Evolutionary conservation across 2,113 vertebrate species (phyloP), one percentile per base, ranked within the genome.

Genomic region (Aspidoscelis tigris): DNA sequence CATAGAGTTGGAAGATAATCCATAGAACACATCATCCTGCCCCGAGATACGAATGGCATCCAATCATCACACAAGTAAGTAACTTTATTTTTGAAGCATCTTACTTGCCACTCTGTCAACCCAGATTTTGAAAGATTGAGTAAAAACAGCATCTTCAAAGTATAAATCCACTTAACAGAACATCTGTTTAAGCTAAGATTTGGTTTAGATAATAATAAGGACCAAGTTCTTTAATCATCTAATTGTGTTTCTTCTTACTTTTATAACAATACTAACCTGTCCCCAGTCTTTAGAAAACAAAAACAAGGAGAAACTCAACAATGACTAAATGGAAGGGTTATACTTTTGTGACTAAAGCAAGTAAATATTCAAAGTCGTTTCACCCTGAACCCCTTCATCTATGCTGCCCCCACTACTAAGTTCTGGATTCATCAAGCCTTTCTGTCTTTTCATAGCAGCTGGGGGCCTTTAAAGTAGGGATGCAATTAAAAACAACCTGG

Each of bases 401-500:
- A 6, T 41, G 26, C 5, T 61, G 12, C 12, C 58, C 12, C 12
- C 26, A 68, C 74, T 26, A 18, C 58, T 44, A 14, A 26, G 18
- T 58, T 43, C 33, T 14, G 16, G 69, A 64, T 10, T 43, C n/a
- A 76, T 76, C n/a, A 76, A 33, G 33, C 39, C 20, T 6, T 69
- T 68, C 24, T 10, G 33, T 69, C 75, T 39, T 41, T 83, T 83
- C 74, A 53, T 69, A 83, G 22, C 82, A 83, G 65, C 65, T 76
- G 64, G 82, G 65, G 66, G 76, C 8, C 33, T 83, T 83, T 83
- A 69, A 83, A 83, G 75, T 80, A 86, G 20, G 1, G 0, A 21
- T 77, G 84, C 33, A 80, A 68, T 80, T 85, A 68, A 78, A 75
- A 78, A 44, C 53, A 33, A 66, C 47, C 61, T 69, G 47, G 18